Evolutionary conservation across 2,888 invertebrate species (phyloP), one percentile per base, ranked within the genome.

Genomic region (Trichogramma evanescens): DNA sequence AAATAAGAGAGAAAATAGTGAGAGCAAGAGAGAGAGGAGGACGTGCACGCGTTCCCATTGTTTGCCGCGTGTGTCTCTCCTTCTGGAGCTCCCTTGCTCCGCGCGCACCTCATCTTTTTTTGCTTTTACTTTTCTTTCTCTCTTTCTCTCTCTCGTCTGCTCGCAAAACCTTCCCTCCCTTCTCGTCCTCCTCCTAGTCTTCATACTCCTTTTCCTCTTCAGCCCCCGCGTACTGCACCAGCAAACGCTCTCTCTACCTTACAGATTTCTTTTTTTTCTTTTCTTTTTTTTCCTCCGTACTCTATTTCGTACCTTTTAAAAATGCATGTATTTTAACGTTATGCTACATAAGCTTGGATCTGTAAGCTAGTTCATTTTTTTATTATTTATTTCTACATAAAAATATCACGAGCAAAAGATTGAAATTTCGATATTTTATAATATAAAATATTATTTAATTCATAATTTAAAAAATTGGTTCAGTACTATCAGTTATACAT

Each of bases 11-110:
- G 49, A 40, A 56, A 59, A 41, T 55, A 63, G 64, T 55, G 64
- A 54, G 56, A 59, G 61, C 53, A 60, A 62, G 59, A 63, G 65
- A 56, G 58, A 49, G 54, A 49, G 62, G 59, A 59, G 68, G 68
- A 66, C 65, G 71, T 74, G 73, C 75, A 75, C 75, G 75, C 76
- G 75, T 72, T 74, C 70, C 73, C 74, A 76, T 76, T 76, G 75
- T 76, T 76, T 74, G 75, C 74, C 72, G 71, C 75, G 74, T 74
- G 74, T 73, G 71, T 74, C 72, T 74, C 72, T 68, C 66, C 66
- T 64, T 54, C 61, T 26, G 26, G 26, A 26, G 26, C 26, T 26
- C 26, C 26, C 58, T 62, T 61, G 62, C 66, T 60, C 59, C 64
- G 53, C 10, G 9, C 56, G 49, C 50, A n/a, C 39, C 41, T 38